Evolutionary conservation across 2,797 vertebrate species (phyloP).

Genomic region (Bothrops alternatus): DNA sequence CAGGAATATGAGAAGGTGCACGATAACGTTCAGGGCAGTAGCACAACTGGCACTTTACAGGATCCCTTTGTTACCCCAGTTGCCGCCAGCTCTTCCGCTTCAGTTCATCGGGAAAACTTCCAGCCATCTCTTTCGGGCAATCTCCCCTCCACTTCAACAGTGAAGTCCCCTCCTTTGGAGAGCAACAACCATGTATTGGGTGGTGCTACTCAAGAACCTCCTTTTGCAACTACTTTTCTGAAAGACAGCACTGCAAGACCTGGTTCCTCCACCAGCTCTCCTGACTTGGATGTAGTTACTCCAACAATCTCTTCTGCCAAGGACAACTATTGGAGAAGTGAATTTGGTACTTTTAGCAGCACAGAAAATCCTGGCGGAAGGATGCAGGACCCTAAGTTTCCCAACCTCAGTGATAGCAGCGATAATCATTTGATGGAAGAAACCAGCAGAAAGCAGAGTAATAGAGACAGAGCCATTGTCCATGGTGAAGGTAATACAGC

Average conservation of each 20-base stretch:
- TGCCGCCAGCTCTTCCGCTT: neutral
- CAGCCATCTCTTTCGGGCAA: fast-evolving
- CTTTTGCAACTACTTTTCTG: fast-evolving
- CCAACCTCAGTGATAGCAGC: fast-evolving
- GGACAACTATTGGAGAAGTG: fast-evolving
- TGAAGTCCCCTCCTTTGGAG: fast-evolving
- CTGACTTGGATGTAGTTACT: fast-evolving
- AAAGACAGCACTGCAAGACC: neutral
- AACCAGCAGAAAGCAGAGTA: fast-evolving
- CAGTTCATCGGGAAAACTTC: fast-evolving
- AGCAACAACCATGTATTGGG: fast-evolving
- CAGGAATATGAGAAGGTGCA: fast-evolving
- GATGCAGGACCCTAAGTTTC: fast-evolving
- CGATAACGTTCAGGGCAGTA: fast-evolving
- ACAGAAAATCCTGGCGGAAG: fast-evolving
- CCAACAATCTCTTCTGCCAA: fast-evolving
- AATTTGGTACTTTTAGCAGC: fast-evolving
- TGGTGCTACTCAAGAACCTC: fast-evolving
- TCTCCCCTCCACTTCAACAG: neutral
- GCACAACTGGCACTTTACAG: neutral
- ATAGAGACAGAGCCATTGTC: neutral
- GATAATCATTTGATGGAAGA: fast-evolving
- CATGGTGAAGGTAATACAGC: neutral
- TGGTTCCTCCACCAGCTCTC: fast-evolving
- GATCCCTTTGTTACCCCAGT: fast-evolving